Evolutionary conservation across 2,113 vertebrate genomes (phyloP), one percentile per base, ranked within the genome.

Genomic region (Psammodynastes pulverulentus): DNA sequence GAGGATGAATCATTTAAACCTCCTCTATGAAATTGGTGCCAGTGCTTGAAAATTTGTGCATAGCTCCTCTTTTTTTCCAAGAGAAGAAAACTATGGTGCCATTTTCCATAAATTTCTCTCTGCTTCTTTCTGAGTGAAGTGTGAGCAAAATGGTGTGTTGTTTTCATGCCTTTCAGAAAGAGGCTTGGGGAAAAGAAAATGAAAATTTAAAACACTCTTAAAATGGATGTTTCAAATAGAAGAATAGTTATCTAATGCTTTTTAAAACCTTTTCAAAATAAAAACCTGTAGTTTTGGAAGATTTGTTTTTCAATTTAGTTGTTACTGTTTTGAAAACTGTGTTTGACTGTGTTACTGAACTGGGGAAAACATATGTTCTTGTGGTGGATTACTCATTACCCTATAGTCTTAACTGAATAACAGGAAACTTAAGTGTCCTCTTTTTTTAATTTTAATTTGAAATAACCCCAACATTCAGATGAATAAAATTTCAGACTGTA

Each of bases 401-500:
- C 93, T 94, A 92, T 43, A 6, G 9, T 91, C 94, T 94, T 94
- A 94, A 95, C 91, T 94, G 92, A 94, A 95, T 91, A 93, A 94
- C 91, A 94, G 94, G 95, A 95, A 62, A 49, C 85, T 92, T 62
- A 91, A 95, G 93, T 89, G 92, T 92, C 89, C 86, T 87, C 94
- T 17, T 45, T 95, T 95, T 89, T 93, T n/a, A n/a, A 95, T 96
- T 95, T 93, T 79, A 79, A 95, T 93, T 93, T 92, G 91, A 96
- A 97, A 96, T 95, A 95, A 96, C 94, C 92, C 94, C 95, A 89
- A 95, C 96, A 97, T 97, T 95, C 97, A 96, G 96, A 96, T 95
- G 97, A 97, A 95, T 95, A 96, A 51, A 97, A 97, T 97, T 97
- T 97, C 97, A 97, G 94, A 79, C 97, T 97, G 96, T 96, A 96